A percentile compares a stretch with the other conserved stretches of the same genome.
Evolutionary conservation across 2,797 vertebrate species (phyloP).

Genomic region (Sebastiscus albofasciatus): DNA sequence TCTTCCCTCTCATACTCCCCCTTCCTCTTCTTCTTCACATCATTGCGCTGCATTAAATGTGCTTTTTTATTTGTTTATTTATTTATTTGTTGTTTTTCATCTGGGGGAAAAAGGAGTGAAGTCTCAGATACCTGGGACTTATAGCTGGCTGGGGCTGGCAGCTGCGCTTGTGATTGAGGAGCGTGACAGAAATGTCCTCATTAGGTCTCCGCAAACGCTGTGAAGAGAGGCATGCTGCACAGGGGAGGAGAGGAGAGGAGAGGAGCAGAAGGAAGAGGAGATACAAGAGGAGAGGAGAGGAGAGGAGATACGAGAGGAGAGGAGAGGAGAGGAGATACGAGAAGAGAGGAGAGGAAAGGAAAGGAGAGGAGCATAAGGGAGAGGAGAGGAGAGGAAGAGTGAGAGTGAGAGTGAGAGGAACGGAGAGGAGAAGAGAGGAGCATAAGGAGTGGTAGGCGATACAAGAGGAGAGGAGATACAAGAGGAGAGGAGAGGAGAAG

Average conservation of each 20-base stretch:
- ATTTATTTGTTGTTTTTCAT: conserved; percentile 82
- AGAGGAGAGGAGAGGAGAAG: neutral
- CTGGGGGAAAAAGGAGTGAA: conserved; percentile 52
- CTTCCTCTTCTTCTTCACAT: conserved; percentile 71
- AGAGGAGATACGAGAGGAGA: conserved; percentile 10
- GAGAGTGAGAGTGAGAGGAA: too few species aligned
- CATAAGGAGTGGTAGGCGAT: neutral
- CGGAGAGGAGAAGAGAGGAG: too few species aligned
- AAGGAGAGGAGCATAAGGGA: too few species aligned
- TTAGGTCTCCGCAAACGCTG: conserved; percentile 83
- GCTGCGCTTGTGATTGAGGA: conserved; percentile 83
- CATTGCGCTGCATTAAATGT: conserved; percentile 79
- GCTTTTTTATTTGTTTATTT: conserved; percentile 82
- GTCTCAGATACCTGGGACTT: conserved; percentile 82
- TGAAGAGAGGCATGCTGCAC: conserved; percentile 70
- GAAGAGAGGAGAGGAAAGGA: conserved; percentile 22
- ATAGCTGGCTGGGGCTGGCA: conserved; percentile 73
- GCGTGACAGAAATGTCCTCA: conserved; percentile 88
- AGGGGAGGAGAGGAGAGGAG: conserved; percentile 54
- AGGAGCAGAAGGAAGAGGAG: conserved; percentile 44
- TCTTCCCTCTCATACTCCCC: conserved; percentile 75
- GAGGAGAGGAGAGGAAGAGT: too few species aligned
- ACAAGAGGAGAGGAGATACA: conserved; percentile 59
- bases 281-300: conserved; percentile 30
- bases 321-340: conserved; percentile 13